phyloP scores from a whole-genome alignment of 2,797 vertebrate species.

The Coilia nasus region DNA sequence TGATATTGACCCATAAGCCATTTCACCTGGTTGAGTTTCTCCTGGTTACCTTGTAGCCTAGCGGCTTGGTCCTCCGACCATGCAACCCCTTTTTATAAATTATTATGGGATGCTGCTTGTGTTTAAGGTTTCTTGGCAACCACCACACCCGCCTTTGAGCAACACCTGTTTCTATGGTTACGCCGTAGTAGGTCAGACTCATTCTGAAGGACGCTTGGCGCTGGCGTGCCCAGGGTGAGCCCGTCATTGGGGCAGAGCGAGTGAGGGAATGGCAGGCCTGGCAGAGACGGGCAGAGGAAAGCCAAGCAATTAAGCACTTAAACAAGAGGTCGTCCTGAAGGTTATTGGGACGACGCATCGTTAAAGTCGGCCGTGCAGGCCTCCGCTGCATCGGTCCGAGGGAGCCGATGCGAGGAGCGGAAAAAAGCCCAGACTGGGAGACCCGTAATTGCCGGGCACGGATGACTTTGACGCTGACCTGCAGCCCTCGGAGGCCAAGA shows the following conservation, averaged over 20 bases:
- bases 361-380: background rate
- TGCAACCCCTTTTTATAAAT: background rate
- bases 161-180: slow-evolving; percentile 7
- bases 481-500: background rate
- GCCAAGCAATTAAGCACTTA: background rate
- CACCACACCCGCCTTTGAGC: background rate
- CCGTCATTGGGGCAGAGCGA: background rate
- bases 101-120: background rate
- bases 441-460: too few relatives aligned
- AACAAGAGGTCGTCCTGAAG: background rate
- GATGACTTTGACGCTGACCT: background rate
- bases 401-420: too few relatives aligned
- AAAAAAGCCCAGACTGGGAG: background rate
- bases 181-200: background rate
- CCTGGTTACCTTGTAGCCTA: background rate
- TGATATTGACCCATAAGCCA: too few relatives aligned
- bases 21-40: background rate
- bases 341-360: background rate
- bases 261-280: too few relatives aligned
- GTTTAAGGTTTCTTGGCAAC: background rate
- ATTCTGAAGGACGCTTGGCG: background rate
- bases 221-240: background rate
- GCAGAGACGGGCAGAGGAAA: background rate
- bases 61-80: background rate
- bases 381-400: too few relatives aligned